Evolutionary conservation across 2,888 invertebrate genomes (phyloP), one percentile per base, ranked within the genome.

Genomic region (Limenitis camilla): DNA sequence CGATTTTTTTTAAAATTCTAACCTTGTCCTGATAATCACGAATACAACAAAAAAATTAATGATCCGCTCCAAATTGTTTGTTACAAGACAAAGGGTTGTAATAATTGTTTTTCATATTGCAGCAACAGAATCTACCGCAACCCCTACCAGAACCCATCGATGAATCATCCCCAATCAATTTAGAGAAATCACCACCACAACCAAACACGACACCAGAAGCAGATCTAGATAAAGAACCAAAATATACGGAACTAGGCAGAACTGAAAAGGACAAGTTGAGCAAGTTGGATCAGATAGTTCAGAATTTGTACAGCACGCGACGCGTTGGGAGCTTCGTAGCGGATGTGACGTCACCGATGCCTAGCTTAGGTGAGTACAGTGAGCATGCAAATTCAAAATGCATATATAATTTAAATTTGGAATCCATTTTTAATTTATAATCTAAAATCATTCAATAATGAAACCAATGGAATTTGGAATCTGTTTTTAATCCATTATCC

Each of bases 231-330:
- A 71, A 19, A 19, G 19, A 29, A 30, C 45, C 36, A 9, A 45
- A 38, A 45, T 29, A 30, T 38, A 10, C n/a, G 11, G 62, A 62
- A 27, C 41, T 71, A 32, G 47, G 58, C 30, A 73, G 67, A 50
- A 75, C 58, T 49, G 82, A 83, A 52, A 82, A 76, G 56, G 84
- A 86, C 40, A 76, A 82, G 71, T 64, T 87, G 29, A 87, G 86
- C 58, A 87, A 84, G 62, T 56, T 87, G 47, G 87, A 87, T 40
- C 85, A 85, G 60, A 87, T 87, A 5, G 86, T 87, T 1, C 82
- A 86, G 68, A 87, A 86, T 57, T 59, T 87, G 57, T 86, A 86
- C 38, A 86, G 81, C 49, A 82, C 82, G 7, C 86, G 84, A 56
- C 80, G 81, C 61, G 78, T 84, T 61, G 78, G 80, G 0, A 80